Percentiles rank a stretch among this genome's conserved stretches.
phyloP scores from a whole-genome alignment of 2,888 invertebrate species.

The Stenoptilia bipunctidactyla region DNA sequence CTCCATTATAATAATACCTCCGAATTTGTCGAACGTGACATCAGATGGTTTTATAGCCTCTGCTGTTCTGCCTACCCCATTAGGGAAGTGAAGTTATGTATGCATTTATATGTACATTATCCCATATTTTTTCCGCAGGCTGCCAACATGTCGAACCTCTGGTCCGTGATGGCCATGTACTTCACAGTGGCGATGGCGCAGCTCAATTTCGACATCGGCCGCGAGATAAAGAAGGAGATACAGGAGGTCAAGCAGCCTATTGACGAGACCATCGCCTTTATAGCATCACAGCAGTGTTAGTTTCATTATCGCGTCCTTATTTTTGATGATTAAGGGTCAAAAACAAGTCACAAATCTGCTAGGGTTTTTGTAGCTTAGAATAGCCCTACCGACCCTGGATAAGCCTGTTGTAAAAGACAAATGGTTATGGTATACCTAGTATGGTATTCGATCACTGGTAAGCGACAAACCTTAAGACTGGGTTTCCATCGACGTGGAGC shows the following conservation, averaged over 20 bases:
- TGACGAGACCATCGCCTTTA: constrained; percentile 22
- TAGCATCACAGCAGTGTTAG: constrained; percentile 35
- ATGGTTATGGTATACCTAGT: too few species aligned
- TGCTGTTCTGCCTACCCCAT: too few species aligned
- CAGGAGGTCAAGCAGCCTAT: constrained; percentile 30
- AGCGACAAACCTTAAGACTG: neutral
- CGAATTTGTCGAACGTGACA: too few species aligned
- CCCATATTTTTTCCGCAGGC: neutral
- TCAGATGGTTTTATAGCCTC: too few species aligned
- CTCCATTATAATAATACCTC: too few species aligned
- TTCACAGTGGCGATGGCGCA: neutral
- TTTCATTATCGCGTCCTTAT: too few species aligned
- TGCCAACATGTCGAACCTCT: neutral
- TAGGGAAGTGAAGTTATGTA: too few species aligned
- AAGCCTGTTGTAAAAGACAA: too few species aligned
- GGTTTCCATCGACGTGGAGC: too few species aligned
- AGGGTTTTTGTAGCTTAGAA: too few species aligned
- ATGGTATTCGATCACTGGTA: neutral
- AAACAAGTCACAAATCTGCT: neutral
- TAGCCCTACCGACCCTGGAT: too few species aligned
- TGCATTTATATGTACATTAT: too few species aligned
- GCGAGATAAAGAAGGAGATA: constrained; percentile 22
- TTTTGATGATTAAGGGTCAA: neutral
- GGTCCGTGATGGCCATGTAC: constrained; percentile 1
- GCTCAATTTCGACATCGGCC: constrained; percentile 8